Base-by-base conservation (phyloP, 2,888 invertebrate species). In the Gnatocerus cornutus region DNA sequence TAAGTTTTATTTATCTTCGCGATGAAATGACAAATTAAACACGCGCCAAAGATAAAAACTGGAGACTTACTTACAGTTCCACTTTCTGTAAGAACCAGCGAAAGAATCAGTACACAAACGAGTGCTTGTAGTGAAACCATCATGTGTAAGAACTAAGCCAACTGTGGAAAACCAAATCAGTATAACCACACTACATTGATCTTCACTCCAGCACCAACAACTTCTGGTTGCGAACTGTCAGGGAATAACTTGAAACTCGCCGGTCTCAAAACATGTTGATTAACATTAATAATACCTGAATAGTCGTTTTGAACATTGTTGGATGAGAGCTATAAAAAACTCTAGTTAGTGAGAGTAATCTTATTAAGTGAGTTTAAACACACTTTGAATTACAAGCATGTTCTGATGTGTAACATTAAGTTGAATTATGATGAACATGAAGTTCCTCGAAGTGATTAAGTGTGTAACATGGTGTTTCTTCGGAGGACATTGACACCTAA, bases 201-300 rank as follows among this genome's bases (percentile, higher is more conserved):
- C 66, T 70, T 70, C 70, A 66, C 69, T 71, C 73, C 66, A 66
- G 69, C 73, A 71, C 74, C 69, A 71, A 70, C 72, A 69, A 71
- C 74, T 73, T 68, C 74, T 72, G 67, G 72, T 73, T 68, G 68
- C 72, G 69, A 75, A 76, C 76, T 76, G 76, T 76, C 75, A 73
- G 74, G 61, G 45, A 69, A 68, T 71, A 72, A 62, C 56, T 62
- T 62, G 72, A 69, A 73, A 72, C 73, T 71, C 71, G 70, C 71
- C 68, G 70, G 71, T 71, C 66, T 71, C 69, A 71, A 73, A 33
- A 65, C 65, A 70, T 56, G 70, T 62, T 62, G 66, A 66, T 69
- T 69, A 69, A 64, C 65, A 69, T 67, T 52, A 67, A 66, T 52
- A 58, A 66, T 50, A 43, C 59, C 59, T 50, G 55, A 56, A 41